A percentile compares a stretch with the other conserved stretches of the same genome.
Conservation (phyloP, 2,113 vertebrate genomes). For the Periophthalmodon schlosseri region DNA sequence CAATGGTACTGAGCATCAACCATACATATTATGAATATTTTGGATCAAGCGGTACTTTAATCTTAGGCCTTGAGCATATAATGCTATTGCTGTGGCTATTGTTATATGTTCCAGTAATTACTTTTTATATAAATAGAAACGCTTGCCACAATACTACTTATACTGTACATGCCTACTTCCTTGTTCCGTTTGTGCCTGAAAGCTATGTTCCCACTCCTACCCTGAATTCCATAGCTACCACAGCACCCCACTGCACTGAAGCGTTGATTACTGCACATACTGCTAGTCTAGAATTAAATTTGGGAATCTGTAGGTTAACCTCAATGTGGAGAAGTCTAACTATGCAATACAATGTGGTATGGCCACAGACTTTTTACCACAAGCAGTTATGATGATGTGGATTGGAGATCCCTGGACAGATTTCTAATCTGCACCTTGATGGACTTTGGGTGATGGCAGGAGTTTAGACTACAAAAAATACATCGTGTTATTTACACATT, state of each 20-base stretch:
- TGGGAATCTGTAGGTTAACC: conserved; percentile 13
- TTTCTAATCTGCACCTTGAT: conserved; percentile 38
- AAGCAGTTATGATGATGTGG: conserved; percentile 58
- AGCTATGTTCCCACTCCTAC: conserved; percentile 37
- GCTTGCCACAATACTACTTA: background rate
- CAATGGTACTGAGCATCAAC: no score
- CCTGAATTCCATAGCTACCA: conserved; percentile 54
- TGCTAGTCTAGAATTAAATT: conserved; percentile 3
- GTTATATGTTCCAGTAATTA: background rate
- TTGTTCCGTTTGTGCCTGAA: conserved; percentile 39
- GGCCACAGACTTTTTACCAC: conserved; percentile 50
- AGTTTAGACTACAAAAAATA: conserved; percentile 32
- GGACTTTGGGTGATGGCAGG: conserved; percentile 17
- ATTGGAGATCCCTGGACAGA: conserved; percentile 57
- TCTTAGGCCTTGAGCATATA: no score
- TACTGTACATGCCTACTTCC: conserved; percentile 37
- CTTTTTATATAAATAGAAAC: conserved; percentile 3
- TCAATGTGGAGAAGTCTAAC: conserved; percentile 37
- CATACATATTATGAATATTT: no score
- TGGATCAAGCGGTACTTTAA: no score
- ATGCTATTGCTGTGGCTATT: no score
- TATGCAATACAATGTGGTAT: conserved; percentile 56
- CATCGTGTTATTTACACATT: conserved; percentile 28
- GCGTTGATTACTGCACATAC: conserved; percentile 16
- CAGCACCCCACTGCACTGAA: conserved; percentile 19